These are phyloP conservation scores for Neodontobutis hainanensis DNA, from an alignment of 2,113 vertebrate genomes.

Conservation along the genomic window DNA sequence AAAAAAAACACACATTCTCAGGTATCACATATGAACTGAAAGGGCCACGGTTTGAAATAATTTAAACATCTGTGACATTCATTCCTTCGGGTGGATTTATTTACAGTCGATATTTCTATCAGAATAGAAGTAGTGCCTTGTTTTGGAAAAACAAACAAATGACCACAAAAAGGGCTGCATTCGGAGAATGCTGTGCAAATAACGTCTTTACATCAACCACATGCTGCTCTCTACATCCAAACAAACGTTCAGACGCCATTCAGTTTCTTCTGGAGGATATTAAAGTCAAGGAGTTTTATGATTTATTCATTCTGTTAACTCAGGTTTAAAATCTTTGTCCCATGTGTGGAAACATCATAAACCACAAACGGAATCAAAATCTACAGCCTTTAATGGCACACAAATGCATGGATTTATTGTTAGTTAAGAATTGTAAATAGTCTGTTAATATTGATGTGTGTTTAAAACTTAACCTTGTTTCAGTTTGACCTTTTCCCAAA, in stretches of 20 bases:
- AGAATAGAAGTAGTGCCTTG: slow-evolving; percentile 75
- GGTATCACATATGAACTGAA: slow-evolving; percentile 85
- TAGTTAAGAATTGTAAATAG: too few species aligned
- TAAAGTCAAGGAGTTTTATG: neutral
- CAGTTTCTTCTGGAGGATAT: neutral
- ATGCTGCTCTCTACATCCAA: slow-evolving; percentile 39
- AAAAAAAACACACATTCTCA: slow-evolving; percentile 79
- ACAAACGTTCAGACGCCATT: slow-evolving; percentile 14
- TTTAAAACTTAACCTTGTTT: too few species aligned
- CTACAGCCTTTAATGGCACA: too few species aligned
- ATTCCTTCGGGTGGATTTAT: slow-evolving; percentile 67
- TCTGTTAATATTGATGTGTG: too few species aligned
- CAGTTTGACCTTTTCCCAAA: too few species aligned
- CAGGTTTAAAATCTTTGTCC: too few species aligned
- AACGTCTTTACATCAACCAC: slow-evolving; percentile 57
- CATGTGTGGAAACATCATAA: too few species aligned
- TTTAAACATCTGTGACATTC: slow-evolving; percentile 81
- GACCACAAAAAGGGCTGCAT: slow-evolving; percentile 73
- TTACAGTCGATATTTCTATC: slow-evolving; percentile 71
- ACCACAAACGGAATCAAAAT: too few species aligned
- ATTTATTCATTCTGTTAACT: too few species aligned
- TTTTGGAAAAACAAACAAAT: slow-evolving; percentile 60
- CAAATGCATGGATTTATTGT: too few species aligned
- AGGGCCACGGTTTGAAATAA: slow-evolving; percentile 76
- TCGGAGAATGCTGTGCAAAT: slow-evolving; percentile 83